phyloP scores from a whole-genome alignment of 1,140 invertebrate genomes.

The Calycopis cecrops region DNA sequence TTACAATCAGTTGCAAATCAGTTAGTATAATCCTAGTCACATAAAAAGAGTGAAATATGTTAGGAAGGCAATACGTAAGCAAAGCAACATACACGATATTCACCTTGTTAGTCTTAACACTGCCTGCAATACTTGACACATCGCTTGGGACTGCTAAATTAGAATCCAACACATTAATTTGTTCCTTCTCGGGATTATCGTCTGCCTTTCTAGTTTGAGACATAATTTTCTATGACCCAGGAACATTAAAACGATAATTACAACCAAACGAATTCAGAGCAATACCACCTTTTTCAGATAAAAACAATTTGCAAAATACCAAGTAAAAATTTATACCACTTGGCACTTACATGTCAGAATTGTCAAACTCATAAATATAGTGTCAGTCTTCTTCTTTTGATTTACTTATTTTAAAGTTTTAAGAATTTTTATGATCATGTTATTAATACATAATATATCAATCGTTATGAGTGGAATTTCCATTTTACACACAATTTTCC shows the following conservation, averaged over 20 bases:
- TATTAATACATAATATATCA: no score
- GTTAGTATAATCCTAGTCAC: no score
- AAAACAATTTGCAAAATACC: slow-evolving; percentile 4
- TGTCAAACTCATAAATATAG: no score
- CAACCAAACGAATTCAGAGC: slow-evolving; percentile 25
- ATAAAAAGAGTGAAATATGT: not conserved
- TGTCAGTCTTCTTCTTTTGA: no score
- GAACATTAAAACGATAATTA: slow-evolving; percentile 52
- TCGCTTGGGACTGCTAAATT: slow-evolving; percentile 57
- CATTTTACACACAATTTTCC: no score
- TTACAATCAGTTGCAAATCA: no score
- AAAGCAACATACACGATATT: slow-evolving; percentile 14
- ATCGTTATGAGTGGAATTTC: no score
- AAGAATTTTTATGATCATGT: no score
- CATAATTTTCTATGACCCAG: slow-evolving; percentile 45
- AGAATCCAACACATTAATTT: slow-evolving; percentile 40
- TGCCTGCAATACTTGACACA: slow-evolving; percentile 49
- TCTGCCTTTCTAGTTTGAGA: slow-evolving; percentile 62
- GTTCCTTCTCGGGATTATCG: slow-evolving; percentile 45
- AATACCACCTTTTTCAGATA: slow-evolving; percentile 14
- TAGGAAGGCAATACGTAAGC: slow-evolving; percentile 20
- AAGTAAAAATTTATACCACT: slow-evolving; percentile 2
- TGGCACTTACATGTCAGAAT: slow-evolving; percentile 3
- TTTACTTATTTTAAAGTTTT: no score
- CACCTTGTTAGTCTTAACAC: slow-evolving; percentile 57